These are phyloP conservation scores for Sebastes variabilis DNA, from an alignment of 2,797 vertebrate genomes.

Conservation along the genomic window DNA sequence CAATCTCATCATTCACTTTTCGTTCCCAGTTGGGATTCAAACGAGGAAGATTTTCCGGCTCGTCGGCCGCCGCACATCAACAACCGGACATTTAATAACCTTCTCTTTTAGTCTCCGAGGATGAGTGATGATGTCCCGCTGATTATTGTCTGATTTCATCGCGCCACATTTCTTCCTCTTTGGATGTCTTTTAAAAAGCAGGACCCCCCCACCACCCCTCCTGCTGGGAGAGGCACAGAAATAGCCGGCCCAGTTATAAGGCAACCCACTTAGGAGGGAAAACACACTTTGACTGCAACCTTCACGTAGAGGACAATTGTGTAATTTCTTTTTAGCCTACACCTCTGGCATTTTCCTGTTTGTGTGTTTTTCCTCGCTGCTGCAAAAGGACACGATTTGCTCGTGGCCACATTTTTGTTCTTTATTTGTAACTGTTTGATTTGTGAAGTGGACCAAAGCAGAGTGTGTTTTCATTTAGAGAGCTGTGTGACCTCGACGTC, in stretches of 20 bases:
- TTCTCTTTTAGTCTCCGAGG: not conserved
- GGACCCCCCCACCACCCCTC: not conserved
- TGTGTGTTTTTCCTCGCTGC: not conserved
- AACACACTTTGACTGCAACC: constrained; percentile 46
- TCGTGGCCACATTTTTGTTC: not conserved
- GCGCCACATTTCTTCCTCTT: constrained; percentile 11
- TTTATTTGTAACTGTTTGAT: not conserved
- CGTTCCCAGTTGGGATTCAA: constrained; percentile 21
- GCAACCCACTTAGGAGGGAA: constrained; percentile 62
- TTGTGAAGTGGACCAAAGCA: constrained; percentile 19
- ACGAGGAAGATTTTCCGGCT: not conserved
- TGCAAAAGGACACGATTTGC: not conserved
- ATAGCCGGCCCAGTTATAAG: constrained; percentile 73
- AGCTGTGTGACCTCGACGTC: not conserved
- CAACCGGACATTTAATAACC: constrained; percentile 7
- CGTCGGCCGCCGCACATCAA: not conserved
- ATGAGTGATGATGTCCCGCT: constrained; percentile 1
- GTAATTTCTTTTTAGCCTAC: not conserved
- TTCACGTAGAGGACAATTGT: constrained; percentile 47
- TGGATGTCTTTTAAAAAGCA: constrained; percentile 33
- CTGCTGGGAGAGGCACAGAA: constrained; percentile 53
- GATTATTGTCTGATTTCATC: constrained; percentile 44
- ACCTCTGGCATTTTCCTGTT: constrained; percentile 1
- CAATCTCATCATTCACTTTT: not conserved
- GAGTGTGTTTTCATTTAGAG: not conserved